Percentiles rank a stretch among this genome's conserved stretches.
phyloP scores from a whole-genome alignment of 2,888 invertebrate genomes.

The Chrysolina americana region DNA sequence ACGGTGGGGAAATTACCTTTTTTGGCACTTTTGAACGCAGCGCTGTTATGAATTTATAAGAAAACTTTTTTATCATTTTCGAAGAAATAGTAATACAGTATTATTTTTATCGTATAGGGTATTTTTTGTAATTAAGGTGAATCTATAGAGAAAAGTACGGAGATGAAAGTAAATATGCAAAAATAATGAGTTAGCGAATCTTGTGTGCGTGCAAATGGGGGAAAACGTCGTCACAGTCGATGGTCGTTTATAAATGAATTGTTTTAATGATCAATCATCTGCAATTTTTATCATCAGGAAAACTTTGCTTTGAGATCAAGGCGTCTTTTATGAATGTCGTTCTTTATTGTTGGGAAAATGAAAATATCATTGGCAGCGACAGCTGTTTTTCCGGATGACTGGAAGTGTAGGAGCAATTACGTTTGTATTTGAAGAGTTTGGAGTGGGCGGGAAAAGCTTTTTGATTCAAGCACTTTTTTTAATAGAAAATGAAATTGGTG shows the following conservation, averaged over 20 bases:
- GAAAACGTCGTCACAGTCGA: too few species aligned
- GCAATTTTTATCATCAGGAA: not conserved
- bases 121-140: too few species aligned
- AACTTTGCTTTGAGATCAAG: not conserved
- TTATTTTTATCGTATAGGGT: too few species aligned
- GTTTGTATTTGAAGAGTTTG: not conserved
- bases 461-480: not conserved
- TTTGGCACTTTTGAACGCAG: not conserved
- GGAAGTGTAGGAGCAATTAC: not conserved
- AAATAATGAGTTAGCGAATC: too few species aligned
- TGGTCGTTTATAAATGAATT: too few species aligned
- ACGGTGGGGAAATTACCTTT: too few species aligned
- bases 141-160: too few species aligned
- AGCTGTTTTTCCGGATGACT: not conserved
- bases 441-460: not conserved
- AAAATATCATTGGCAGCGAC: not conserved
- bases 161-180: too few species aligned
- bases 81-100: too few species aligned
- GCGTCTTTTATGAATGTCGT: not conserved
- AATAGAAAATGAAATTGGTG: not conserved
- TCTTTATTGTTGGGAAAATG: constrained; percentile 1
- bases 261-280: not conserved
- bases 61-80: too few species aligned
- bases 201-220: too few species aligned
- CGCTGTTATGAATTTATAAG: too few species aligned